Evolutionary conservation across 2,888 invertebrate species (phyloP).

Genomic region (Scrobipalpa costella): DNA sequence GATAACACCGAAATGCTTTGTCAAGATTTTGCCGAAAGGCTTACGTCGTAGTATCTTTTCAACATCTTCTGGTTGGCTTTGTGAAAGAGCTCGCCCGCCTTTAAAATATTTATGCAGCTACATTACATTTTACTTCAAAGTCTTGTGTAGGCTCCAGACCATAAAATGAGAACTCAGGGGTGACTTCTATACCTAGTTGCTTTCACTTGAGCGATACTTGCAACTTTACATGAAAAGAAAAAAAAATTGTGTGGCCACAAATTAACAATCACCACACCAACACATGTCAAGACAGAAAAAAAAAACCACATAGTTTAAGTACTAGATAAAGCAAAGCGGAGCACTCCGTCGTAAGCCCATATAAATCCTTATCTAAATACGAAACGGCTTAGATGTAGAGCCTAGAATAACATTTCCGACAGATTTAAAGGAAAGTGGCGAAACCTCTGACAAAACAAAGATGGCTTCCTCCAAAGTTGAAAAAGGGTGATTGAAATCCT

Average conservation of each 20-base stretch:
- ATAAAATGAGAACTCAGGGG: too few species aligned
- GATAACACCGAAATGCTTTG: constrained; percentile 4
- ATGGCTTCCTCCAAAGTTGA: constrained; percentile 36
- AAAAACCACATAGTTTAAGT: too few species aligned
- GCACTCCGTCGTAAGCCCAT: constrained; percentile 23
- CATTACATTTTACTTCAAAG: constrained; percentile 30
- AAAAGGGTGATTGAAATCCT: constrained; percentile 45
- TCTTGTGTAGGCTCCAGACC: too few species aligned
- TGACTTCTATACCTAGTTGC: too few species aligned
- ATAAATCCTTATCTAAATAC: constrained; percentile 33
- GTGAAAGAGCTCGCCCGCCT: constrained; percentile 40
- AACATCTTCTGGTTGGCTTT: not conserved
- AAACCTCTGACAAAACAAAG: constrained; percentile 37
- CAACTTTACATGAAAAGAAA: too few species aligned
- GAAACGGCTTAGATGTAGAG: constrained; percentile 32
- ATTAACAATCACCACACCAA: not conserved
- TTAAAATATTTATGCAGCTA: constrained; percentile 41
- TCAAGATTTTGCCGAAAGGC: constrained; percentile 21
- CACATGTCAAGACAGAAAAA: not conserved
- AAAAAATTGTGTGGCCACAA: too few species aligned
- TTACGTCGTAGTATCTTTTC: constrained; percentile 19
- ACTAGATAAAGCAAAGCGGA: constrained; percentile 10
- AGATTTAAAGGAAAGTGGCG: constrained; percentile 36
- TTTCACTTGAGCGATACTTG: too few species aligned
- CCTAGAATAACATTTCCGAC: constrained; percentile 36